Percentiles rank a stretch among this genome's conserved stretches.
Conservation (phyloP, 2,797 vertebrate genomes). For the Silurus aristotelis region DNA sequence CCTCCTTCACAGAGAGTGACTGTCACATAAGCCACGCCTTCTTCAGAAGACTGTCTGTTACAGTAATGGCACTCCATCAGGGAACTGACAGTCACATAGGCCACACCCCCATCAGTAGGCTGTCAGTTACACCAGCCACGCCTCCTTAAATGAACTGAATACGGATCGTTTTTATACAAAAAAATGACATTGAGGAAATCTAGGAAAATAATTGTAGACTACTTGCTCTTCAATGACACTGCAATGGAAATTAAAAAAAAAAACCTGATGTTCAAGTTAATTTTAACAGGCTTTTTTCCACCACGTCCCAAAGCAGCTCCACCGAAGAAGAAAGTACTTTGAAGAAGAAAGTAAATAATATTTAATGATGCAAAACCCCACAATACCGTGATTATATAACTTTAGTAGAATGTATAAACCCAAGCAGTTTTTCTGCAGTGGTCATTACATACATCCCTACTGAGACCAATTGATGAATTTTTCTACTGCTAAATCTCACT, state of each 20-base stretch:
- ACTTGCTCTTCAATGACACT: background rate
- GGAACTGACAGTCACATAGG: background rate
- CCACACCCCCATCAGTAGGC: background rate
- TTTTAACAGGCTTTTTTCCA: too few relatives aligned
- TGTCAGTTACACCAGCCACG: background rate
- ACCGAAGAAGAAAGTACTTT: too few relatives aligned
- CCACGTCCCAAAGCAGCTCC: too few relatives aligned
- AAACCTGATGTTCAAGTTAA: background rate
- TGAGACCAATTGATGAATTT: constrained; percentile 19
- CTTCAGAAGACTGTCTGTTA: background rate
- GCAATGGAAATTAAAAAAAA: background rate
- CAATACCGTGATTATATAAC: background rate
- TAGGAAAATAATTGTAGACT: background rate
- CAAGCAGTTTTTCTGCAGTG: background rate
- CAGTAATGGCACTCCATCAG: background rate
- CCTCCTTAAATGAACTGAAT: background rate
- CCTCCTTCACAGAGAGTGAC: background rate
- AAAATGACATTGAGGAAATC: background rate
- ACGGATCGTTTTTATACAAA: background rate
- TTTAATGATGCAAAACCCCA: background rate
- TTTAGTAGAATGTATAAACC: background rate
- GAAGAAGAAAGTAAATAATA: background rate
- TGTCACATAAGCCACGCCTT: background rate
- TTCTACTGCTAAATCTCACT: background rate
- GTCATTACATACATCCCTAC: background rate